Evolutionary conservation across 37 sponge, comb jelly and placozoan species (phyloP).

Genomic region (Aphrocallistes beatrix): DNA sequence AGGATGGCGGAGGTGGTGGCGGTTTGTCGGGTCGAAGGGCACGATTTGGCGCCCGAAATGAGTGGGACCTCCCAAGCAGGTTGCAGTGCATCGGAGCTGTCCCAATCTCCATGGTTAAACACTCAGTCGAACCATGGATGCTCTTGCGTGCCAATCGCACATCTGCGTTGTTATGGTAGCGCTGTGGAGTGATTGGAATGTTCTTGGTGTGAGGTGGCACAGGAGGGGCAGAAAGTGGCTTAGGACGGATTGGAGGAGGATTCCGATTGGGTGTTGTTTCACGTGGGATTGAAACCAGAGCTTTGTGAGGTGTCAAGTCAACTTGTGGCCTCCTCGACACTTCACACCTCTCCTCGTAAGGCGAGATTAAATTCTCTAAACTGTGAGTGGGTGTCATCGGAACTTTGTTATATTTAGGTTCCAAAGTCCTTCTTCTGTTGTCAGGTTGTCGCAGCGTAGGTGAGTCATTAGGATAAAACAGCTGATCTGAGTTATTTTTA

Average conservation of each 20-base stretch:
- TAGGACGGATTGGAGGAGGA: slow-evolving; percentile 1
- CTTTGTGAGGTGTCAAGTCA: background rate
- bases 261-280: background rate
- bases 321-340: background rate
- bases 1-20: background rate
- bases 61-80: background rate
- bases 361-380: no score
- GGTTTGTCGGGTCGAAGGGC: background rate
- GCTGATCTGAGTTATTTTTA: background rate
- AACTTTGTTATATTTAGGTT: background rate
- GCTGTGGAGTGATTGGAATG: background rate
- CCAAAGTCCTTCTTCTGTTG: no score
- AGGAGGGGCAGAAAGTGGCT: background rate
- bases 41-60: background rate
- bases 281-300: background rate
- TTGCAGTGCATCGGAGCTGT: background rate
- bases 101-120: background rate
- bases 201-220: background rate
- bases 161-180: background rate
- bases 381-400: background rate
- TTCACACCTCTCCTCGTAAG: background rate
- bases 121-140: background rate
- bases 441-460: no score
- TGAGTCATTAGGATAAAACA: background rate
- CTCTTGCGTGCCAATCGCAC: background rate